phyloP scores from a whole-genome alignment of 2,797 vertebrate genomes.

The Carapus acus region DNA sequence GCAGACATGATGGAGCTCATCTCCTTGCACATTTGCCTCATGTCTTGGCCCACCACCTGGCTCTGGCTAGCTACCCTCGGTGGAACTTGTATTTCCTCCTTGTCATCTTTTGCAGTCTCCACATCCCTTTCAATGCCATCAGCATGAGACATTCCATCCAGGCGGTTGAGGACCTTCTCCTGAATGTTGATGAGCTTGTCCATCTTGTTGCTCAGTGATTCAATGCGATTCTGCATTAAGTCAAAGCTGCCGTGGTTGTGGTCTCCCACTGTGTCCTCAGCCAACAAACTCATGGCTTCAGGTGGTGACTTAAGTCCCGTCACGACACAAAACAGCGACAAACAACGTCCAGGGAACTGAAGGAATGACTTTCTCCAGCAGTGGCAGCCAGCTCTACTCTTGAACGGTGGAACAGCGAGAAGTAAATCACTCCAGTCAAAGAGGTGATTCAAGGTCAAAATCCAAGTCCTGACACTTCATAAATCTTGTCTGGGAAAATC shows the following conservation, averaged over 20 bases:
- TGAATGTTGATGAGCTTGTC: conserved; percentile 81
- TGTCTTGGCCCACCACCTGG: conserved; percentile 62
- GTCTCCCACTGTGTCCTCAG: conserved; percentile 55
- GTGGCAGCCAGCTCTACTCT: conserved; percentile 56
- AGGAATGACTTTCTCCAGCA: conserved; percentile 40
- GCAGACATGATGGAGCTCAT: conserved; percentile 79
- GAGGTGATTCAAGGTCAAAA: conserved; percentile 4
- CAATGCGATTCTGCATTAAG: conserved; percentile 77
- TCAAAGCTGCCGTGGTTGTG: conserved; percentile 55
- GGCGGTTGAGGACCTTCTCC: conserved; percentile 78
- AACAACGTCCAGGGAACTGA: conserved; percentile 41
- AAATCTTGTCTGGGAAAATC: conserved; percentile 11
- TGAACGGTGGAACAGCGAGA: conserved; percentile 16
- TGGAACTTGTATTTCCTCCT: conserved; percentile 67
- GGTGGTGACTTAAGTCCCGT: conserved; percentile 40
- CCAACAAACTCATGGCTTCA: conserved; percentile 63
- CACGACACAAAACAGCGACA: conserved; percentile 36
- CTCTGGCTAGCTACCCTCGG: conserved; percentile 46
- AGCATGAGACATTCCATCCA: conserved; percentile 81
- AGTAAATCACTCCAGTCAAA: conserved; percentile 14
- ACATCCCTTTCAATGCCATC: conserved; percentile 76
- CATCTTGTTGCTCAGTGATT: conserved; percentile 82
- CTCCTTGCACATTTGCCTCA: conserved; percentile 78
- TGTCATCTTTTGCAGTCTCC: conserved; percentile 75
- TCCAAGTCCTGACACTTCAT: conserved; percentile 24